Conservation (phyloP, 2,888 invertebrate species). For the Nematopogon swammerdamellus region DNA sequence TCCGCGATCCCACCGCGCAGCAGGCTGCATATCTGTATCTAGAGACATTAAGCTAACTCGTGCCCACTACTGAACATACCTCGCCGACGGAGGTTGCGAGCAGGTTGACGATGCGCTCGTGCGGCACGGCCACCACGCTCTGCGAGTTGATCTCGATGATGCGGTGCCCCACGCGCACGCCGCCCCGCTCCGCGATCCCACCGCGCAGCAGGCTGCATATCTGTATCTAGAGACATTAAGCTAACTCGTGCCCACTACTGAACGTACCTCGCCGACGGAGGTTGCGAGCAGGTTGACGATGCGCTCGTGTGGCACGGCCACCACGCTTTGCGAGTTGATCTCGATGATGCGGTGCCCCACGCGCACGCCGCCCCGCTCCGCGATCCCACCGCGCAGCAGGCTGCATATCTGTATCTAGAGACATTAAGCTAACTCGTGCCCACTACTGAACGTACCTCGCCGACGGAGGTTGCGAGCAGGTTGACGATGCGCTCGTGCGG, state of each 20-base stretch:
- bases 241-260: too few species aligned
- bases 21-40: slow-evolving; percentile 97
- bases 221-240: too few species aligned
- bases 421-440: too few species aligned
- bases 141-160: slow-evolving; percentile 99
- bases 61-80: neutral
- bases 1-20: slow-evolving; percentile 98
- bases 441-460: too few species aligned
- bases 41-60: too few species aligned
- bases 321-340: slow-evolving; percentile 99
- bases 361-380: slow-evolving; percentile 97
- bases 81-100: too few species aligned
- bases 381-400: slow-evolving; percentile 97
- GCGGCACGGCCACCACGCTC: slow-evolving; percentile 98
- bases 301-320: slow-evolving; percentile 98
- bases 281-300: too few species aligned
- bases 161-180: slow-evolving; percentile 97
- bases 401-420: slow-evolving; percentile 85
- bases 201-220: slow-evolving; percentile 97
- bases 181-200: slow-evolving; percentile 99
- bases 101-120: slow-evolving; percentile 99
- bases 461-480: slow-evolving; percentile 96
- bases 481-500: slow-evolving; percentile 99
- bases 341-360: slow-evolving; percentile 99
- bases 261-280: too few species aligned